Conservation (phyloP, 2,113 vertebrate species). For the Eudyptes chrysolophus region DNA sequence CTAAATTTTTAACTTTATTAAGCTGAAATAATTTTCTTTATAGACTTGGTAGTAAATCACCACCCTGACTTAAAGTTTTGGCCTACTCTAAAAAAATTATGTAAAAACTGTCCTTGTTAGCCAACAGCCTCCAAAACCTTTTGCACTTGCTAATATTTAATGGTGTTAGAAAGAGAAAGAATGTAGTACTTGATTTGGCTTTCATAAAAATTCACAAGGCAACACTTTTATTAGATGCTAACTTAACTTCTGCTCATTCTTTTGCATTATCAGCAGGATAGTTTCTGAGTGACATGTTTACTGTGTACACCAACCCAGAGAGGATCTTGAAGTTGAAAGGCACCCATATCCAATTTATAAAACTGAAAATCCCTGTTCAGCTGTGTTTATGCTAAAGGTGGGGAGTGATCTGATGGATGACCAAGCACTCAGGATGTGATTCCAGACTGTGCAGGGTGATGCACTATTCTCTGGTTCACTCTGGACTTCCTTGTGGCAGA, state of each 20-base stretch:
- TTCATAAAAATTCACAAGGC: neutral
- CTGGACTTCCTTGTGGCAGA: neutral
- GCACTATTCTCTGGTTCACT: neutral
- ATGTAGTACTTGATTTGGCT: neutral
- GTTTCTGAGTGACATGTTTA: neutral
- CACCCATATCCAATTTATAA: neutral
- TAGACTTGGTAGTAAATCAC: neutral
- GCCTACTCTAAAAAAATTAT: neutral
- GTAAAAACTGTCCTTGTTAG: neutral
- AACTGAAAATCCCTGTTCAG: neutral
- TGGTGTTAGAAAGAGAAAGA: neutral
- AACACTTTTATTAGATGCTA: neutral
- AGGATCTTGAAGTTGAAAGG: neutral
- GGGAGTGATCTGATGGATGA: neutral
- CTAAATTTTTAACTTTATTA: neutral
- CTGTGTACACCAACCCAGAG: neutral
- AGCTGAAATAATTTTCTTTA: neutral
- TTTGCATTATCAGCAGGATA: neutral
- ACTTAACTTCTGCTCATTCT: neutral
- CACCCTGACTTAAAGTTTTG: neutral
- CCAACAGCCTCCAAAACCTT: neutral
- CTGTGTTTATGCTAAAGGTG: neutral
- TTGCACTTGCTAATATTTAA: neutral
- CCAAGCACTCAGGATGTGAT: neutral
- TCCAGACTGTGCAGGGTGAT: neutral